Base-by-base conservation (phyloP, 2,888 invertebrate species). In the Stegophylla sp. region DNA sequence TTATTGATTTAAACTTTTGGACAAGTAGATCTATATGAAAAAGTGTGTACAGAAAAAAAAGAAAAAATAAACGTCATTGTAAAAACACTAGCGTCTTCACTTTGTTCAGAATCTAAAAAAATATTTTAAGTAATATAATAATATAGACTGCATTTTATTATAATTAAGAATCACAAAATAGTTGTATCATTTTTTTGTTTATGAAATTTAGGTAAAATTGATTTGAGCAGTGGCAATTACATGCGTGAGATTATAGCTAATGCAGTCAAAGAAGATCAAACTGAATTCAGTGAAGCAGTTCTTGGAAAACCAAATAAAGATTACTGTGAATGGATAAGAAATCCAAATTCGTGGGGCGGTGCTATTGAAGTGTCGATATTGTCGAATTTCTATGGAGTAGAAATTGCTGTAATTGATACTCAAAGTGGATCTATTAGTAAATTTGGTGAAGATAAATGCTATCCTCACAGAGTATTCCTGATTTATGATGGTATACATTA, bases 401-500 rank as follows among this genome's bases (percentile, higher is more conserved):
- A 98, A 89, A 96, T 98, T 86, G 96, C 92, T 83, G 97, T 97
- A 2, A 94, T 97, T 4, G 95, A 97, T 86, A 95, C 95, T 71
- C 91, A 95, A 84, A 95, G 95, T 86, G 93, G 92, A 61, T 93
- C 95, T 82, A 93, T 97, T 82, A 96, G 96, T 86, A 91, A 94
- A 84, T 96, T 97, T 87, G 97, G 97, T 0, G 97, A 97, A 87
- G 96, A 97, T 87, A 92, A 93, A 85, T 91, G 92, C 85, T 97
- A 94, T 86, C 89, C 91, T 1, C 90, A 93, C 15, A 88, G 97
- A 85, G 94, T 96, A 4, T 93, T 97, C 86, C 88, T 98, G 7
- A 89, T 97, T 73, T 98, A 97, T 86, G 97, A 97, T 87, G 97
- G 97, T 23, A 95, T 97, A 74, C 98, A 98, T 87, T 98, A 98